These are phyloP conservation scores for Scolopax rusticola DNA, from an alignment of 2,797 vertebrate genomes.

Conservation along the genomic window DNA sequence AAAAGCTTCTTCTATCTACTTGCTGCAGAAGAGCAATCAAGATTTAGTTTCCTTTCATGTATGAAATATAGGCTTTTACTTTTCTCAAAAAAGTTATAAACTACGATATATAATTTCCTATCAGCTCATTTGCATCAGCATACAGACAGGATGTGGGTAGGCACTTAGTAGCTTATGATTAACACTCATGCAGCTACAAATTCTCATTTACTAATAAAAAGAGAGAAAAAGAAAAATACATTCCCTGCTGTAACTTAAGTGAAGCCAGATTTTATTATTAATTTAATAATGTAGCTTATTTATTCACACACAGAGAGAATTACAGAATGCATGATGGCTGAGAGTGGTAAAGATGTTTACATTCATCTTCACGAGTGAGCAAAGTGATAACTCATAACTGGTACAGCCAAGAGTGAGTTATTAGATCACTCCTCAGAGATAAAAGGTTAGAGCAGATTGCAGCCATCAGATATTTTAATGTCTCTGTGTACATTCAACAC, in stretches of 20 bases:
- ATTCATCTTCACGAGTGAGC: conserved; percentile 38
- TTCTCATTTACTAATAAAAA: conserved; percentile 55
- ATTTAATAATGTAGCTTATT: conserved; percentile 40
- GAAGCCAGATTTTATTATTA: conserved; percentile 31
- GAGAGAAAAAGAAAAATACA: conserved; percentile 48
- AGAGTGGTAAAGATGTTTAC: conserved; percentile 43
- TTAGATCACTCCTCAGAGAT: conserved; percentile 53
- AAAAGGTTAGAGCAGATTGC: conserved; percentile 66
- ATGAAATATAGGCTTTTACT: not conserved
- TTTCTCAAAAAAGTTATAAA: not conserved
- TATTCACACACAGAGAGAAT: not conserved
- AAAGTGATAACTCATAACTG: conserved; percentile 38
- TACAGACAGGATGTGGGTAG: not conserved
- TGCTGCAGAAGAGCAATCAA: not conserved
- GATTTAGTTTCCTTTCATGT: conserved; percentile 4
- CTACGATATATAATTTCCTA: not conserved
- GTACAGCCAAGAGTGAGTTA: conserved; percentile 52
- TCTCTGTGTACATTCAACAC: not conserved
- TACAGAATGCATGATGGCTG: not conserved
- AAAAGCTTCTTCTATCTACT: not conserved
- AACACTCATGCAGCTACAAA: not conserved
- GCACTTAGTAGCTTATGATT: conserved; percentile 9
- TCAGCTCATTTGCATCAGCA: not conserved
- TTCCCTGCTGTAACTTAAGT: conserved; percentile 9
- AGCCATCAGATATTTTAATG: conserved; percentile 52